Conservation (phyloP, 2,797 vertebrate species). For the Notoglanidium macrostoma region DNA sequence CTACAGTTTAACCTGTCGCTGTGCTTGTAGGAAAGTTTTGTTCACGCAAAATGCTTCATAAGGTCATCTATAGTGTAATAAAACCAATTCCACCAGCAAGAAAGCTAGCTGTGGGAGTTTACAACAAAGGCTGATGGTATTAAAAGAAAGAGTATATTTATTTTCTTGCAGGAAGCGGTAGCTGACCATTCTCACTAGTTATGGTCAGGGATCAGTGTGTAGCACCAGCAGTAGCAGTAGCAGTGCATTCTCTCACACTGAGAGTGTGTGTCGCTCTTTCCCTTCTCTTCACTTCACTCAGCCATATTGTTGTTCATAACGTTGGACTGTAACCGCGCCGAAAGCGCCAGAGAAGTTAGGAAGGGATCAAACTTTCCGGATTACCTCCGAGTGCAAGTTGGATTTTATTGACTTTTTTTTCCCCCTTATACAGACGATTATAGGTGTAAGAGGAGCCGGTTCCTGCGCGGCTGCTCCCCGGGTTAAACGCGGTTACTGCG, state of each 20-base stretch:
- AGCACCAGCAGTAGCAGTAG: neutral
- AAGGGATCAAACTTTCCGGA: neutral
- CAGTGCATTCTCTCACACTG: neutral
- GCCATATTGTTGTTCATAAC: slow-evolving; percentile 52
- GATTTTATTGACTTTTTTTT: neutral
- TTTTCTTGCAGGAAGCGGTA: neutral
- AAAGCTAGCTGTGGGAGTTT: neutral
- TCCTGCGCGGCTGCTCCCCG: neutral
- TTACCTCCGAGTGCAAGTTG: neutral
- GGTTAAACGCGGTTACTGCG: neutral
- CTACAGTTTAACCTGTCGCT: neutral
- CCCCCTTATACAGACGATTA: neutral
- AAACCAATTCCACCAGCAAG: neutral
- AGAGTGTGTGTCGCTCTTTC: slow-evolving; percentile 39
- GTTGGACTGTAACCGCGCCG: neutral
- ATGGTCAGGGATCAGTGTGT: neutral
- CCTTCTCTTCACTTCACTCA: slow-evolving; percentile 37
- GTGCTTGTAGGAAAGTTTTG: neutral
- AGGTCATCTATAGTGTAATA: neutral
- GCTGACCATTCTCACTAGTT: no score
- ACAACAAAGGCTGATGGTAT: neutral
- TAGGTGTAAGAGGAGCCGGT: neutral
- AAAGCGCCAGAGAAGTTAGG: slow-evolving; percentile 2
- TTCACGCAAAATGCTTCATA: neutral
- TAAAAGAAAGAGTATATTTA: neutral